Evolutionary conservation across 1,140 invertebrate genomes (phyloP).

Genomic region (Pachypsylla venusta): DNA sequence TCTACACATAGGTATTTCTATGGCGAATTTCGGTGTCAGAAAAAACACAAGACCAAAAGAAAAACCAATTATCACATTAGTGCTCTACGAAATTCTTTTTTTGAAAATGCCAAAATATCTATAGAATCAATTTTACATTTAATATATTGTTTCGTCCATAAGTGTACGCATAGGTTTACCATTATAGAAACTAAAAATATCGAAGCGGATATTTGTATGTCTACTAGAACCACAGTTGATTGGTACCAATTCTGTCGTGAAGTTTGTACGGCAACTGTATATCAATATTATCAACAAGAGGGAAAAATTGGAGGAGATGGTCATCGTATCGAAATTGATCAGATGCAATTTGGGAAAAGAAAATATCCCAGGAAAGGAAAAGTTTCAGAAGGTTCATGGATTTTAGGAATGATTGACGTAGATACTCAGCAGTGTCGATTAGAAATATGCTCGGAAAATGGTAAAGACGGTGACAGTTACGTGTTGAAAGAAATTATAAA

Average conservation of each 20-base stretch:
- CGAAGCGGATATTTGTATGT: not conserved
- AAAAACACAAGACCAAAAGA: not conserved
- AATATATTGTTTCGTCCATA: not conserved
- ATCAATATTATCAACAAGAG: not conserved
- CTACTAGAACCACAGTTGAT: not conserved
- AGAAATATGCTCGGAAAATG: not conserved
- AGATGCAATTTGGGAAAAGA: not conserved
- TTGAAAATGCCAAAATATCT: not conserved
- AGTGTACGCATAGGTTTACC: not conserved
- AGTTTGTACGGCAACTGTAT: not conserved
- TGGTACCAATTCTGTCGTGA: not conserved
- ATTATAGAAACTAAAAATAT: not conserved
- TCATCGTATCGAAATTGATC: not conserved
- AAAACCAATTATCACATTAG: not conserved
- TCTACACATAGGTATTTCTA: not conserved
- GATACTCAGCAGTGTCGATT: not conserved
- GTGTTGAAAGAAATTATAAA: not conserved
- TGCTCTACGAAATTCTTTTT: not conserved
- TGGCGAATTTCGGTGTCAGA: not conserved
- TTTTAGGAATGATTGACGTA: not conserved
- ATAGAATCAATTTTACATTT: not conserved
- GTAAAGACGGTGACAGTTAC: not conserved
- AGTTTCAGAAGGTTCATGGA: not conserved
- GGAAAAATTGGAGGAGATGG: constrained; percentile 1
- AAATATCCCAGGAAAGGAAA: not conserved